These are phyloP conservation scores for Nomada fabriciana DNA, from an alignment of 2,888 invertebrate species.

Conservation along the genomic window DNA sequence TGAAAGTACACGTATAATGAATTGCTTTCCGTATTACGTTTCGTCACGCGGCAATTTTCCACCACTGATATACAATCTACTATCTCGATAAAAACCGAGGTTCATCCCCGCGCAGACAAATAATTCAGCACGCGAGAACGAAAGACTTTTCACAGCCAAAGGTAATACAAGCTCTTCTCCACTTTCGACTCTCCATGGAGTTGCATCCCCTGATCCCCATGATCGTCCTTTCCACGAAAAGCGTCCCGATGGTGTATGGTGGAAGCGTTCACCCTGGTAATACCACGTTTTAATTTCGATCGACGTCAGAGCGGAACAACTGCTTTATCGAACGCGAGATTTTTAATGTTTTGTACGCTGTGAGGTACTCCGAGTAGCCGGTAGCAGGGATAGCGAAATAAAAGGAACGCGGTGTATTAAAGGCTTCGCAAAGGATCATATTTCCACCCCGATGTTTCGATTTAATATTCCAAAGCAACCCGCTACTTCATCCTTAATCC, in stretches of 20 bases:
- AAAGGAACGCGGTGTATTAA: background rate
- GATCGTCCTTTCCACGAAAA: background rate
- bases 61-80: too few species aligned
- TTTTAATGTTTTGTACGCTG: conserved; percentile 24
- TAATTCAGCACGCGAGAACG: background rate
- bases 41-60: too few species aligned
- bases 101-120: too few species aligned
- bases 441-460: conserved; percentile 18
- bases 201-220: too few species aligned
- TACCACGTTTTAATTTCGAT: conserved; percentile 30
- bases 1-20: too few species aligned
- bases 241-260: background rate
- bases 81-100: too few species aligned
- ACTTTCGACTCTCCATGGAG: background rate
- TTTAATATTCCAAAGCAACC: background rate
- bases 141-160: background rate
- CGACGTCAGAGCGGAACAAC: background rate
- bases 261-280: conserved; percentile 13
- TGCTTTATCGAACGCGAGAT: background rate
- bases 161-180: background rate
- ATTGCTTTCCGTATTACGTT: too few species aligned
- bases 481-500: background rate
- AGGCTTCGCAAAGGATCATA: background rate
- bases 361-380: background rate
- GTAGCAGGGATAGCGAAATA: background rate